Evolutionary conservation across 2,113 vertebrate species (phyloP), one percentile per base, ranked within the genome.

Genomic region (Oryzias curvinotus): DNA sequence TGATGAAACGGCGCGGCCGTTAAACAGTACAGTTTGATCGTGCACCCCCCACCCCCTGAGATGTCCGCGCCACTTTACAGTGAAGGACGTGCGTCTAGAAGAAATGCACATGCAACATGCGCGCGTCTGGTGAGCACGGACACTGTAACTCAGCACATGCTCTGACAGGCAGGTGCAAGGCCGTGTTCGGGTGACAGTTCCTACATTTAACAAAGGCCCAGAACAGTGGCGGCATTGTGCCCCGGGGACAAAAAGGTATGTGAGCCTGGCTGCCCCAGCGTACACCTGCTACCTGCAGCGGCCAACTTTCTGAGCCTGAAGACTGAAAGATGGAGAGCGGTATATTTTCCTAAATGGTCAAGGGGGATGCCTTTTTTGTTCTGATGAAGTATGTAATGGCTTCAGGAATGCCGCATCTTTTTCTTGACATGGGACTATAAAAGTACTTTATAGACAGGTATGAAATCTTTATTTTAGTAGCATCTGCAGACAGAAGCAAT

Each of bases 161-260:
- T 73, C 19, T 1, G 52, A 58, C 65, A 67, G 83, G 83, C 86
- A 90, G 86, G 86, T 86, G 88, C 77, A 72, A 62, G 63, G 65
- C 65, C 82, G 52, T 46, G 81, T 81, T 79, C 62, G 23, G 43
- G 51, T 60, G 66, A 71, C 57, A 57, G 84, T 57, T 75, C 18
- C 66, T 62, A 58, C 57, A 18, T 49, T 74, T 54, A 80, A 86
- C 71, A 66, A 73, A 68, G 52, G 59, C 52, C 57, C 52, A 14
- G 67, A 62, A 90, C 77, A 89, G 74, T 78, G 71, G 48, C 28
- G 58, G 66, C 66, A 70, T 83, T 90, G 86, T 91, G 83, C 71
- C 71, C 65, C 17, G 1, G 65, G 74, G 84, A 87, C 82, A 68
- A 36, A 48, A 83, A 86, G 85, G 84, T 80, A 87, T 88, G 83